Conservation (phyloP, 2,113 vertebrate species). For the Hylia prasina region DNA sequence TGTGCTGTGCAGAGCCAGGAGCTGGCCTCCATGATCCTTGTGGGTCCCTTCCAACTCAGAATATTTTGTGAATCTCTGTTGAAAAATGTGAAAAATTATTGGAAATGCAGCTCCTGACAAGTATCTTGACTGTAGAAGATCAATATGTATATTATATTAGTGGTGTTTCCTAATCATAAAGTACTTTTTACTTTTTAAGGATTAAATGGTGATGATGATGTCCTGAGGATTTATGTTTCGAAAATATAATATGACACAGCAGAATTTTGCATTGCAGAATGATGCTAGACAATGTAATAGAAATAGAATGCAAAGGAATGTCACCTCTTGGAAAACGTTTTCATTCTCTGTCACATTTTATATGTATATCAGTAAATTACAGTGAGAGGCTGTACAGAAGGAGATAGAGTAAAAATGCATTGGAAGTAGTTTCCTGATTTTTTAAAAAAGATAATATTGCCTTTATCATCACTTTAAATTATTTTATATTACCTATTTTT, state of each 20-base stretch:
- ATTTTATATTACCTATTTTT: neutral
- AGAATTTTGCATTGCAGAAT: neutral
- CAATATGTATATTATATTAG: neutral
- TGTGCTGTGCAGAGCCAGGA: neutral
- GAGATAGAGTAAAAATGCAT: neutral
- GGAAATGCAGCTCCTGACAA: neutral
- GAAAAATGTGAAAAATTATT: neutral
- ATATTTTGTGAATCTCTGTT: neutral
- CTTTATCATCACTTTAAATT: neutral
- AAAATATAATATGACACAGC: neutral
- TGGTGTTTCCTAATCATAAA: neutral
- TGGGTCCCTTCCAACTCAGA: neutral
- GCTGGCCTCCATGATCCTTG: accelerated
- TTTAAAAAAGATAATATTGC: neutral
- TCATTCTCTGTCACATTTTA: neutral
- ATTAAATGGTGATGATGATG: neutral
- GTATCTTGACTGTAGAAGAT: neutral
- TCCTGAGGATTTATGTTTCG: neutral
- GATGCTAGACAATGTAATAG: neutral
- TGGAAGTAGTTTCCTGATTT: neutral
- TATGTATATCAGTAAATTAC: slow-evolving; percentile 3
- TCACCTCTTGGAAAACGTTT: slow-evolving; percentile 4
- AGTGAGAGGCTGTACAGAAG: neutral
- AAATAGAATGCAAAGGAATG: slow-evolving; percentile 7
- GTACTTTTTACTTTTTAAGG: neutral